Evolutionary conservation across 2,888 invertebrate species (phyloP), one percentile per base, ranked within the genome.

Genomic region (Ochropleura plecta): DNA sequence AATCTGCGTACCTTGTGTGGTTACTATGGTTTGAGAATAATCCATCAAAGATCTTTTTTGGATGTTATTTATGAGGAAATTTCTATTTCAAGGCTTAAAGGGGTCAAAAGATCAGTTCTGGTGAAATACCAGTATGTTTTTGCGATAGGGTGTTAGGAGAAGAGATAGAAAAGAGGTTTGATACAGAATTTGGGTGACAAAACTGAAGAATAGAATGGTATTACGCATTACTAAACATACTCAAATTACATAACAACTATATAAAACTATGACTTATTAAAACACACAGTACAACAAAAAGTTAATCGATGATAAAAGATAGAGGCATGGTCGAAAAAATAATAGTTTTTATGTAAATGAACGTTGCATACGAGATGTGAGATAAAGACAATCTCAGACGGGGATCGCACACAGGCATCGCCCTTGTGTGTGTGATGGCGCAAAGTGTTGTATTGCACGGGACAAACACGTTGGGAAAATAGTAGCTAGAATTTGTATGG

Each of bases 311-410:
- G 89, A 88, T 87, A 88, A 82, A 88, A 90, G 91, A 93, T 91
- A 91, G 90, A 83, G 73, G 82, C 76, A 84, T 84, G 84, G 86
- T 84, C 85, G 88, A 90, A 94, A 92, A 92, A 93, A 93, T 94
- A 93, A 94, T 93, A 93, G 93, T 92, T 94, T 91, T 91, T 92
- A 94, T 94, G 94, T 94, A 94, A 94, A 94, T 94, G 92, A 93
- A 93, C 88, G 89, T 91, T 92, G 93, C 91, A 91, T 84, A 88
- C 87, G 91, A 92, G 92, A 90, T 90, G 85, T 79, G 79, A 88
- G 92, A 92, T 91, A 90, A 81, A 79, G 64, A 81, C 83, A 86
- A 91, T 91, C 91, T 87, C 86, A 79, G 83, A 86, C 79, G 76
- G 78, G 72, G 86, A 88, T 88, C 89, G 82, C 83, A 78, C 82